Evolutionary conservation across 2,888 invertebrate genomes (phyloP), one percentile per base, ranked within the genome.

Genomic region (Pardosa pseudoannulata): DNA sequence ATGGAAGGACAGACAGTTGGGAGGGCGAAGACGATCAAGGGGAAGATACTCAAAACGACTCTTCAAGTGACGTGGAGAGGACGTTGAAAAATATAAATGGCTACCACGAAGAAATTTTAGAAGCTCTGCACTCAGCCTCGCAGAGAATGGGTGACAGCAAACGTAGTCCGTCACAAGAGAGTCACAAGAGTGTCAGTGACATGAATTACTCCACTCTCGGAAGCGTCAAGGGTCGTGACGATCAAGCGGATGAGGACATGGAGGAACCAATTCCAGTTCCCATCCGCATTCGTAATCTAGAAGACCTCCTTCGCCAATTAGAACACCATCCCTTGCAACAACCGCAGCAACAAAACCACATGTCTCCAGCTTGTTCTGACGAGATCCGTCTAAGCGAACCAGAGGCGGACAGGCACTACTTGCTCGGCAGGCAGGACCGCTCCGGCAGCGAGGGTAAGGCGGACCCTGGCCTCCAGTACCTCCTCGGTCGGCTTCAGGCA

Each of bases 291-390:
- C 94, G 97, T 89, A 97, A 96, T 92, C 93, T 97, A 89, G 97
- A 97, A 92, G 97, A 97, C 92, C 93, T 97, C 88, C 96, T 97
- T 90, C 93, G 97, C 36, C 91, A 91, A 82, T 88, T 91, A 75
- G 90, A 91, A 74, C 88, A 88, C 72, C 88, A 88, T 50, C 88
- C 88, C 28, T 16, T 78, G 1, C 70, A 73, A 19, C 67, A 72
- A 13, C 65, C n/a, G 23, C 72, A 70, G 28, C 89, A 90, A 67
- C 80, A 81, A 27, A 56, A 23, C 11, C 88, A 76, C 79, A 86
- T 96, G 95, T 96, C 96, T 91, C 97, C 97, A 72, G 96, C 96
- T 89, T 96, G 96, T 88, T 96, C 96, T n/a, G 97, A 97, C 91
- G 97, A 97, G 91, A 96, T 97, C 91, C 89, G 91, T 50, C 95